Evolutionary conservation across 2,888 invertebrate species (phyloP).

Genomic region (Xestobium rufovillosum): DNA sequence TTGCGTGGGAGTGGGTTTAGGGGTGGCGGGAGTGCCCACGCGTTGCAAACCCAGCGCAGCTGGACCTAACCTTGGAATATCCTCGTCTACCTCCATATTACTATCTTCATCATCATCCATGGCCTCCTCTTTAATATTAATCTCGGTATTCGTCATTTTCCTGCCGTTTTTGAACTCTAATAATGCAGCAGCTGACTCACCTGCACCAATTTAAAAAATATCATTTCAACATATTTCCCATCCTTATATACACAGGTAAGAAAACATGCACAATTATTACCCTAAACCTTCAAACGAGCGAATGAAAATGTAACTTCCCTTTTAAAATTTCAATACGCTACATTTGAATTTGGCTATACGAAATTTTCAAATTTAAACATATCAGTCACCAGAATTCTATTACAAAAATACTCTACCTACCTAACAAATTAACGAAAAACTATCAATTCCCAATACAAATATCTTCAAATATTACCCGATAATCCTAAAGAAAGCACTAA

Average conservation of each 20-base stretch:
- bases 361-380: conserved; percentile 42
- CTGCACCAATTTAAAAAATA: conserved; percentile 34
- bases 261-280: conserved; percentile 9
- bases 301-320: neutral
- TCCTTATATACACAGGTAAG: conserved; percentile 2
- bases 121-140: conserved; percentile 49
- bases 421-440: conserved; percentile 6
- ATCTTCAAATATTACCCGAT: neutral
- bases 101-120: conserved; percentile 47
- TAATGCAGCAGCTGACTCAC: conserved; percentile 49
- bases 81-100: conserved; percentile 50
- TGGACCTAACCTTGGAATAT: conserved; percentile 66
- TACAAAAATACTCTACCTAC: conserved; percentile 10
- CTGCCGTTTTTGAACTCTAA: conserved; percentile 52
- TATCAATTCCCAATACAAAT: neutral
- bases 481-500: neutral
- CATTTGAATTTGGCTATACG: conserved; percentile 41
- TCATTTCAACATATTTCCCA: conserved; percentile 2
- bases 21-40: conserved; percentile 70
- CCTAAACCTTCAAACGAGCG: conserved; percentile 15
- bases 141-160: conserved; percentile 36
- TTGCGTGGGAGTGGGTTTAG: conserved; percentile 58
- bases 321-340: conserved; percentile 14
- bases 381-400: conserved; percentile 28
- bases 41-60: conserved; percentile 74